Conservation (phyloP, 2,888 invertebrate species). For the Epistrophella euchroma region DNA sequence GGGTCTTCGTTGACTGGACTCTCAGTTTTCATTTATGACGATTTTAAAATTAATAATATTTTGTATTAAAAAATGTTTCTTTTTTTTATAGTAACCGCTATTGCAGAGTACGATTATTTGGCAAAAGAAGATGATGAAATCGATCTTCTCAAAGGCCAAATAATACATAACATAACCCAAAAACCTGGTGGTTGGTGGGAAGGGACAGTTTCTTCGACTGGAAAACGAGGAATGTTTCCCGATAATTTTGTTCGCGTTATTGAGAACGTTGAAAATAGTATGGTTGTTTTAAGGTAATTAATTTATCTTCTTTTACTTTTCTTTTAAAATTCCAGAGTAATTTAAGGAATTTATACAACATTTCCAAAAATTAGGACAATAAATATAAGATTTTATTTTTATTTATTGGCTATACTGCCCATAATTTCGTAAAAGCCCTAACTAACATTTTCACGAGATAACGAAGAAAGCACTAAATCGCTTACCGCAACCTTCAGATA, state of each 20-base stretch:
- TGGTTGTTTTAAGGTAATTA: slow-evolving; percentile 83
- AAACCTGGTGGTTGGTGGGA: slow-evolving; percentile 96
- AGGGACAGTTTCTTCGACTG: slow-evolving; percentile 89
- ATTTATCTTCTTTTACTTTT: not conserved
- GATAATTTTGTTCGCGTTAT: slow-evolving; percentile 94
- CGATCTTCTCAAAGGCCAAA: slow-evolving; percentile 92
- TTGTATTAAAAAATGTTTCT: not conserved
- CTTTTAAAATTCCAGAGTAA: not conserved
- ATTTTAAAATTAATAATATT: not conserved
- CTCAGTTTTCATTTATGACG: no score
- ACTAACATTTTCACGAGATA: no score
- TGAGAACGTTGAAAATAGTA: slow-evolving; percentile 81
- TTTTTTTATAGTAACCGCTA: slow-evolving; percentile 88
- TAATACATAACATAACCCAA: slow-evolving; percentile 91
- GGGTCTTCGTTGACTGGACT: no score
- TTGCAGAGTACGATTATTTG: slow-evolving; percentile 93
- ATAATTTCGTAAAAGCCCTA: no score
- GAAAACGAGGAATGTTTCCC: slow-evolving; percentile 94
- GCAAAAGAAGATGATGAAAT: slow-evolving; percentile 95
- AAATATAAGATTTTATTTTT: no score
- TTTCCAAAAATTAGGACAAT: no score
- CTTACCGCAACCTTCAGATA: no score
- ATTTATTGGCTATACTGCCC: no score
- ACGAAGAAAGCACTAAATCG: no score
- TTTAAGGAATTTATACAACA: no score